Evolutionary conservation across 1,140 invertebrate genomes (phyloP).

Genomic region (Macrosteles quadrilineatus): DNA sequence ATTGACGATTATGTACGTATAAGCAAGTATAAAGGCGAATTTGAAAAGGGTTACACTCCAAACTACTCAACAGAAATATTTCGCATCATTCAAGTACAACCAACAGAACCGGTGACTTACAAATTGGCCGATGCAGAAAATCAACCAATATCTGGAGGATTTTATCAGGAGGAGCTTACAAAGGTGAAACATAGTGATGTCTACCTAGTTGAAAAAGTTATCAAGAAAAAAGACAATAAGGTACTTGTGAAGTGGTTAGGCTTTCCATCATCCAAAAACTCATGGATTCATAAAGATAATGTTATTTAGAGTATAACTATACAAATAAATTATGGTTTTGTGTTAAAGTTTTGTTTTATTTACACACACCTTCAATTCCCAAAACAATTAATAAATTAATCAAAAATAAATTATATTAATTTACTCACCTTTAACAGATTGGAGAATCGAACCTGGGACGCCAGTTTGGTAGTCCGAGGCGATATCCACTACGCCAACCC

Average conservation of each 20-base stretch:
- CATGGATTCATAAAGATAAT: slow-evolving; percentile 14
- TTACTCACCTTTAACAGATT: no score
- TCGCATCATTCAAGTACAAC: slow-evolving; percentile 23
- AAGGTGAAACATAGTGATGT: slow-evolving; percentile 42
- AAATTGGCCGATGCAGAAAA: slow-evolving; percentile 23
- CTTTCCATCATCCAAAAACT: slow-evolving; percentile 19
- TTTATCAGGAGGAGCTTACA: slow-evolving; percentile 30
- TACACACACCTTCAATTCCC: no score
- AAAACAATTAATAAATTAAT: no score
- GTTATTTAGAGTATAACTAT: no score
- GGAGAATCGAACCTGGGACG: no score
- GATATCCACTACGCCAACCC: not conserved
- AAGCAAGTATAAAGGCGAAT: slow-evolving; percentile 30
- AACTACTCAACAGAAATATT: slow-evolving; percentile 22
- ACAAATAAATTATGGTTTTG: no score
- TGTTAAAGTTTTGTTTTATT: no score
- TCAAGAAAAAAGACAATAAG: slow-evolving; percentile 28
- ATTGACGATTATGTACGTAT: slow-evolving; percentile 32
- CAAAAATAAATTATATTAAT: no score
- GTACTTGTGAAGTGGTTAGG: slow-evolving; percentile 36
- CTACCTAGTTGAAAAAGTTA: slow-evolving; percentile 45
- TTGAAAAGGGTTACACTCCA: slow-evolving; percentile 33
- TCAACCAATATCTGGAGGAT: slow-evolving; percentile 20
- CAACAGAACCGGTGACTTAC: slow-evolving; percentile 21
- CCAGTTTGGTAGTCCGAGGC: not conserved